These are phyloP conservation scores for Desoria tigrina DNA, from an alignment of 2,888 invertebrate genomes.

Conservation along the genomic window DNA sequence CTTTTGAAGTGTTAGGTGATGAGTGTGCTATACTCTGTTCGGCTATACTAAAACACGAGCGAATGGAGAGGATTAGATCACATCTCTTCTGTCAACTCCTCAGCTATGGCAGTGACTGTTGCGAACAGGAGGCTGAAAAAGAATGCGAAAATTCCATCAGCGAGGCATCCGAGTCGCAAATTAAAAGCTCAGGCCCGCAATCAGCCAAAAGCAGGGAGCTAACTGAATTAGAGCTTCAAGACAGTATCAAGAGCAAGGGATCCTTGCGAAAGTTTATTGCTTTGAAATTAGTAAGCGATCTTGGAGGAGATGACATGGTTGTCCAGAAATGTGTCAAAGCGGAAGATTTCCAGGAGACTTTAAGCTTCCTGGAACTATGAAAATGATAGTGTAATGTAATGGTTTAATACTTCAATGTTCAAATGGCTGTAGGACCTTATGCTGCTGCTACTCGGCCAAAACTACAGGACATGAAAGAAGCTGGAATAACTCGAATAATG, in stretches of 20 bases:
- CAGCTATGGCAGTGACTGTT: slow-evolving; percentile 11
- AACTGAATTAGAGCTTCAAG: slow-evolving; percentile 17
- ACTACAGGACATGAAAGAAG: slow-evolving; percentile 40
- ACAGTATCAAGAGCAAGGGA: not conserved
- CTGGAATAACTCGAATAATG: too few relatives aligned
- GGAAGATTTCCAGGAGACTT: slow-evolving; percentile 32
- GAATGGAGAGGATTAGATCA: not conserved
- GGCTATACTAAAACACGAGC: slow-evolving; percentile 13
- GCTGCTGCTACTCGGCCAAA: slow-evolving; percentile 15
- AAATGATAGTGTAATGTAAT: slow-evolving; percentile 39
- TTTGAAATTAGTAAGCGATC: slow-evolving; percentile 42
- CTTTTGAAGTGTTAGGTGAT: slow-evolving; percentile 14
- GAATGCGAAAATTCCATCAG: slow-evolving; percentile 4
- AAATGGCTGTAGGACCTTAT: slow-evolving; percentile 31
- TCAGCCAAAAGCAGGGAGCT: slow-evolving; percentile 12
- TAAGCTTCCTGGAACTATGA: slow-evolving; percentile 43
- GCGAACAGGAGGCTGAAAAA: not conserved
- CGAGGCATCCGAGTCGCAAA: not conserved
- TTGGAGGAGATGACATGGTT: slow-evolving; percentile 42
- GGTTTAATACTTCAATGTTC: too few relatives aligned
- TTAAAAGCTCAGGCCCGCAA: too few relatives aligned
- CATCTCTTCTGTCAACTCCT: slow-evolving; percentile 25
- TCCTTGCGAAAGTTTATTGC: slow-evolving; percentile 34
- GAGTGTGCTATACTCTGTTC: slow-evolving; percentile 20
- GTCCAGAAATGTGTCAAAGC: slow-evolving; percentile 37